Evolutionary conservation across 2,113 vertebrate species (phyloP).

Genomic region (Eublepharis macularius): DNA sequence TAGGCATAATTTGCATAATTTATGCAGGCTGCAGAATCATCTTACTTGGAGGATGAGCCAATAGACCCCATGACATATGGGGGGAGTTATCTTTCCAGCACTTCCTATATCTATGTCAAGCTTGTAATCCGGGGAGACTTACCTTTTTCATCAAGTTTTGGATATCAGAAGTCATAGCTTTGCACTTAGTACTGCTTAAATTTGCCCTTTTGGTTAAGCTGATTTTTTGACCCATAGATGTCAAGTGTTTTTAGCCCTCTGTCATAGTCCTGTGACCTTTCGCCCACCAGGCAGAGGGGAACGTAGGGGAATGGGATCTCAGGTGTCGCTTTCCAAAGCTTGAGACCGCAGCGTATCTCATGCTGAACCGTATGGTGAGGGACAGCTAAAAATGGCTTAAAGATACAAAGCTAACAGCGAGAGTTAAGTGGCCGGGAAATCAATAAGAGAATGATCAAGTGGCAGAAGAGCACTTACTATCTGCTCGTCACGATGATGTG

Average conservation of each 20-base stretch:
- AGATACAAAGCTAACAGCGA: slow-evolving; percentile 79
- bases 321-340: slow-evolving; percentile 52
- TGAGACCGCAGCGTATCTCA: slow-evolving; percentile 65
- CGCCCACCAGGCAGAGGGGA: neutral
- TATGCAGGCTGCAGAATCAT: neutral
- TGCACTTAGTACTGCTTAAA: neutral
- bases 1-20: neutral
- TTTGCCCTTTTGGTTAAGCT: neutral
- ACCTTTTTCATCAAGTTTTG: neutral
- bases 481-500: slow-evolving; percentile 70
- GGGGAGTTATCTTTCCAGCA: no score
- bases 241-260: neutral
- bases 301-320: slow-evolving; percentile 38
- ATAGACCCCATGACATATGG: no score
- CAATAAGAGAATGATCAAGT: slow-evolving; percentile 83
- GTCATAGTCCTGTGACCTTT: neutral
- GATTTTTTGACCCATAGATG: neutral
- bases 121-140: neutral
- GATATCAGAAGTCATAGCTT: neutral
- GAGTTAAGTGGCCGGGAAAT: slow-evolving; percentile 82
- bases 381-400: slow-evolving; percentile 73
- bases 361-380: slow-evolving; percentile 72
- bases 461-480: slow-evolving; percentile 74
- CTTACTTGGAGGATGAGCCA: neutral
- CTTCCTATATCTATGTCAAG: no score